Base-by-base conservation (phyloP, 1,140 invertebrate species). In the Drosophila saltans region DNA sequence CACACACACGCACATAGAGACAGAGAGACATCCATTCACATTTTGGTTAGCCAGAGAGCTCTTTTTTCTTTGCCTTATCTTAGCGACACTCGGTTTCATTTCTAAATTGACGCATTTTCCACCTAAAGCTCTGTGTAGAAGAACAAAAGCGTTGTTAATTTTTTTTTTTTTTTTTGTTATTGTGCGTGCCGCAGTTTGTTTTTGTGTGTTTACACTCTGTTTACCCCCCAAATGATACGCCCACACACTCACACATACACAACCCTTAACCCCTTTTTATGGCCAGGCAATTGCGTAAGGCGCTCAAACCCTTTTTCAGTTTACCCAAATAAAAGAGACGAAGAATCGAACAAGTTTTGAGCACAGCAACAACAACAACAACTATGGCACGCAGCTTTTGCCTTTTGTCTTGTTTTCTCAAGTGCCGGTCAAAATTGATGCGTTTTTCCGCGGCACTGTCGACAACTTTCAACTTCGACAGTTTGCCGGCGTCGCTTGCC, bases 331-430 rank as follows among this genome's bases (percentile, higher is more conserved):
- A 8, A 26, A 52, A 6, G n/a, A 10, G 21, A 10, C 10, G 21
- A 52, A 26, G 45, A 52, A 80, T 89, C 88, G 84, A 89, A 88
- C 84, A 83, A 88, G 84, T 82, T 88, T 80, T 75, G 72, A 72
- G 80, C 70, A 36, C 33, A 36, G 6, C 33, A 36, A 36, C 33
- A 36, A 36, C 33, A 36, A 36, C 45, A 72, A 77, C 48, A 82
- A 73, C 83, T 73, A 68, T 78, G 72, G 66, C 73, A 90, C 85
- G 84, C 85, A 90, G 84, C 85, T 89, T 89, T 89, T 80, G 84
- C 77, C 77, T 71, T 89, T 83, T 88, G 74, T 90, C 85, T 90
- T 75, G 55, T 72, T 81, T 75, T 75, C 84, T 88, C 84, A 78
- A 89, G 78, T 79, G 76, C 57, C 69, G 78, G 78, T 78, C 78